Conservation (phyloP, 2,113 vertebrate genomes). For the Rhinopomastus cyanomelas region DNA sequence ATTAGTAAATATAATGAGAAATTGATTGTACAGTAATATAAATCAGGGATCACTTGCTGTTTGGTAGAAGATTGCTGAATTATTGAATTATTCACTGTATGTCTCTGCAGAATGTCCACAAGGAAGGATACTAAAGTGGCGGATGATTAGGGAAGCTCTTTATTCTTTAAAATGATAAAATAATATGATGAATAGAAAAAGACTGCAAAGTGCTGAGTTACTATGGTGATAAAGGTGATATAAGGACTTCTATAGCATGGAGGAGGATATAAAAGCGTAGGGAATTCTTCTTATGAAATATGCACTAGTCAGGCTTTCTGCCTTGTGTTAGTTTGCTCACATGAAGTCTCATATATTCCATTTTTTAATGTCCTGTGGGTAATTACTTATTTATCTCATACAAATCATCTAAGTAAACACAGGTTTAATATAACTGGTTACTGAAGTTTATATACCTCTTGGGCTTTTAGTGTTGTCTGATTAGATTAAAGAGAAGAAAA, state of each 20-base stretch:
- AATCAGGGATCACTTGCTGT: background rate
- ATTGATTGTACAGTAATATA: background rate
- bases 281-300: conserved; percentile 61
- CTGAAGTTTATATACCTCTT: conserved; percentile 58
- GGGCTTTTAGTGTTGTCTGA: conserved; percentile 65
- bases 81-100: background rate
- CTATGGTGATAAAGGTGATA: conserved; percentile 60
- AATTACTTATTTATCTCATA: conserved; percentile 65
- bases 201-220: conserved; percentile 23
- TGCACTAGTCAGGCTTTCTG: conserved; percentile 29
- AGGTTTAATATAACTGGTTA: conserved; percentile 61
- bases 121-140: background rate
- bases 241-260: conserved; percentile 64
- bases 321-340: conserved; percentile 45
- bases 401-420: conserved; percentile 69
- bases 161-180: background rate
- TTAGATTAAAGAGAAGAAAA: conserved; percentile 68
- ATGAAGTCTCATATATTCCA: conserved; percentile 50
- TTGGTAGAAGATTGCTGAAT: background rate
- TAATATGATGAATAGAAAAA: background rate
- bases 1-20: background rate
- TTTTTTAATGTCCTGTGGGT: conserved; percentile 65
- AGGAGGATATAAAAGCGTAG: background rate
- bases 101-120: background rate
- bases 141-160: background rate